phyloP scores from a whole-genome alignment of 1,140 invertebrate genomes.

The Drosophila nebulosa region DNA sequence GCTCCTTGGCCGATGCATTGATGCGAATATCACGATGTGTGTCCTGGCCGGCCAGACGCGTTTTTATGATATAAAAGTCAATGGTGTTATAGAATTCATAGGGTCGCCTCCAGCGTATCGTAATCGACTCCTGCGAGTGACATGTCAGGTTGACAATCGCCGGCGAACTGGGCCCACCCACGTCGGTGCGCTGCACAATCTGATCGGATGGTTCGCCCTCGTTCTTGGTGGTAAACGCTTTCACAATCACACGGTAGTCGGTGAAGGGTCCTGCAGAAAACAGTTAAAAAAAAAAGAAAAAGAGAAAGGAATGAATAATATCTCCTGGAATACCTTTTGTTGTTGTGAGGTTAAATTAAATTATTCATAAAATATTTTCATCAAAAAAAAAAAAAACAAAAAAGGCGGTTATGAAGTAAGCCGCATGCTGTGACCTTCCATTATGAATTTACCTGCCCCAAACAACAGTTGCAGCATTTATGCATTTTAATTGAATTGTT shows the following conservation, averaged over 20 bases:
- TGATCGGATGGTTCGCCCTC: constrained; percentile 88
- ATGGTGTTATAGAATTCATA: constrained; percentile 87
- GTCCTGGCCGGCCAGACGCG: constrained; percentile 83
- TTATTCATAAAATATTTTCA: constrained; percentile 1
- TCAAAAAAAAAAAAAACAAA: background rate
- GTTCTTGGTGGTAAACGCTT: constrained; percentile 88
- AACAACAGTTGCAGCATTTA: background rate
- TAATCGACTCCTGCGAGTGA: constrained; percentile 88
- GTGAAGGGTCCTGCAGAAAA: constrained; percentile 87
- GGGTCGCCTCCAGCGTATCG: constrained; percentile 90
- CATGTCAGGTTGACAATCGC: constrained; percentile 91
- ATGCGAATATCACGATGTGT: constrained; percentile 85
- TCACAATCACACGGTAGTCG: constrained; percentile 92
- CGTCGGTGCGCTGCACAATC: constrained; percentile 89
- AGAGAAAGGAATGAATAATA: background rate
- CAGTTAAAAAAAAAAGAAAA: background rate
- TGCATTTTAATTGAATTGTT: constrained; percentile 1
- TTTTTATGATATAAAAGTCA: constrained; percentile 90
- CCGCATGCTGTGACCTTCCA: background rate
- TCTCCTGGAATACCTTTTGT: constrained; percentile 5
- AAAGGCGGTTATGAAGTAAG: background rate
- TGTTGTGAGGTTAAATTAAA: background rate
- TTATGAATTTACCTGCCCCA: background rate
- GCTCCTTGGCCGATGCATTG: constrained; percentile 83
- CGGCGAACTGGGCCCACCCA: constrained; percentile 89